phyloP scores from a whole-genome alignment of 2,797 vertebrate species.

The Pteropus rufus region DNA sequence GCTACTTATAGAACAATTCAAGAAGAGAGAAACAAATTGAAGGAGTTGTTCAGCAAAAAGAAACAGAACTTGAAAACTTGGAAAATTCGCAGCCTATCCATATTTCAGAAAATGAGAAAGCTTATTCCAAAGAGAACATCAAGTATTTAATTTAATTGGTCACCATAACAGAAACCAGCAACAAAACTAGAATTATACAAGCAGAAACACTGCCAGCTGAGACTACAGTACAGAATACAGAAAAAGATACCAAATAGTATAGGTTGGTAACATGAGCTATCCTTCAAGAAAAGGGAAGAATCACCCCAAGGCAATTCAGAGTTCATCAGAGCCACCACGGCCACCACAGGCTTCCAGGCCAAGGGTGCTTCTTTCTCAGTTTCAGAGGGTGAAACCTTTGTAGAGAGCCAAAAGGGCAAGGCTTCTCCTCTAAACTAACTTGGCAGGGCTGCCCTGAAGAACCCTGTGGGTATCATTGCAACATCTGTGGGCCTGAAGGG shows the following conservation, averaged over 20 bases:
- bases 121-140: background rate
- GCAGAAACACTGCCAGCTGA: background rate
- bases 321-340: background rate
- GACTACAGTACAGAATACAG: background rate
- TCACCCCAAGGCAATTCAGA: background rate
- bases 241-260: background rate
- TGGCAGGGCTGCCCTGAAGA: background rate
- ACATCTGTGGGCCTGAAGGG: background rate
- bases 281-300: background rate
- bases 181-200: background rate
- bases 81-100: background rate
- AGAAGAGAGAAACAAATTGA: background rate
- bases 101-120: background rate
- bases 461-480: background rate
- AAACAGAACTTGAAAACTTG: background rate
- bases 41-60: background rate
- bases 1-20: background rate
- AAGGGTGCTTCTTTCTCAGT: background rate
- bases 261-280: background rate
- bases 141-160: background rate
- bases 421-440: background rate
- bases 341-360: background rate
- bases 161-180: background rate
- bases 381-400: background rate
- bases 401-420: background rate